phyloP scores from a whole-genome alignment of 2,113 vertebrate genomes.

The Lathamus discolor region DNA sequence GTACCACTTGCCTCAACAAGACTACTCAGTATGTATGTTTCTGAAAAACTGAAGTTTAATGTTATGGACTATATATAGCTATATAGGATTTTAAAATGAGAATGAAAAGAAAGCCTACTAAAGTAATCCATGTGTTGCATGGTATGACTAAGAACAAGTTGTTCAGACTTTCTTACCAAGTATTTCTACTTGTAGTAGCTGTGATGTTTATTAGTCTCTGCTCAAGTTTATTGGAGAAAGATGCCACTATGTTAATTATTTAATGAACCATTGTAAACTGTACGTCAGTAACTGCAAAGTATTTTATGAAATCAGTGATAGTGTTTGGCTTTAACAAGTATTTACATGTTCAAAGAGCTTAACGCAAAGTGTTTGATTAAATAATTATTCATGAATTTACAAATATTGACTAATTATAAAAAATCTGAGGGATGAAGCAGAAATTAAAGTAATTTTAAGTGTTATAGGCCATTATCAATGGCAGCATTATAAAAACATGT shows the following conservation, averaged over 20 bases:
- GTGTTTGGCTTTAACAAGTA: neutral
- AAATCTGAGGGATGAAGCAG: neutral
- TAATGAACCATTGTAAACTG: neutral
- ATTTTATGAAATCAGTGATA: neutral
- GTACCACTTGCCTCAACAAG: neutral
- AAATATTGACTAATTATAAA: neutral
- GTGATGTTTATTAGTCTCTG: neutral
- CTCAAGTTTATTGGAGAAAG: neutral
- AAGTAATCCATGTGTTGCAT: neutral
- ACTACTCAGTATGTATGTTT: neutral
- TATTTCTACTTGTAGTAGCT: neutral
- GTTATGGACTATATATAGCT: neutral
- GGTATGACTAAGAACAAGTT: neutral
- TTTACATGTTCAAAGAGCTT: neutral
- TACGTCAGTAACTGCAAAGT: neutral
- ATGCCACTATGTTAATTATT: neutral
- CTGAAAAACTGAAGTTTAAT: neutral
- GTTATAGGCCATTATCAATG: neutral
- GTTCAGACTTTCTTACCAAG: neutral
- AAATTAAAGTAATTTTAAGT: constrained; percentile 9
- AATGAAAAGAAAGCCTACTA: neutral
- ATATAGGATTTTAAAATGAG: neutral
- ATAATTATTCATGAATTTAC: constrained; percentile 13
- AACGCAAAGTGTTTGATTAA: neutral
- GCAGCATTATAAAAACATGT: neutral